phyloP scores from a whole-genome alignment of 2,113 vertebrate species.

The Spermophilus dauricus region DNA sequence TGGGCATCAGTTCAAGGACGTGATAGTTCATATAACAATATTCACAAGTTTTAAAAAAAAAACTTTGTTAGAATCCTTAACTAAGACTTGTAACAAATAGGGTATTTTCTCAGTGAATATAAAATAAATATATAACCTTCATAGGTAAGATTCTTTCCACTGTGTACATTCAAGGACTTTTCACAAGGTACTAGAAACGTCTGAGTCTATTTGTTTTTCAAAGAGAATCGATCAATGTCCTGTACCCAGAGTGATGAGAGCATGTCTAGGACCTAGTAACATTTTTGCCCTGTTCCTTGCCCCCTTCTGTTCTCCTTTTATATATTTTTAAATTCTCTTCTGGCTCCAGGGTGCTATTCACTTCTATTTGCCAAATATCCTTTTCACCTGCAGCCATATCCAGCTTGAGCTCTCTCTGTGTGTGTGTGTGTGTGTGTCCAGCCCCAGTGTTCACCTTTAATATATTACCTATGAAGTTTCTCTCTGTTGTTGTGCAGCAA shows the following conservation, averaged over 20 bases:
- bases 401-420: neutral
- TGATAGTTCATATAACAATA: neutral
- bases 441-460: neutral
- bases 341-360: neutral
- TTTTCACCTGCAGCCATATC: fast-evolving
- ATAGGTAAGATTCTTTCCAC: neutral
- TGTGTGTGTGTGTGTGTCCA: neutral
- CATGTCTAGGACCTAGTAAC: fast-evolving
- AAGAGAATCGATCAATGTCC: neutral
- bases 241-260: neutral
- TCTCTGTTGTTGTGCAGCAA: neutral
- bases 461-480: neutral
- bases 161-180: neutral
- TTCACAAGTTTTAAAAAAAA: neutral
- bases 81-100: neutral
- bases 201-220: neutral
- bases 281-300: neutral
- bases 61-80: neutral
- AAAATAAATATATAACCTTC: neutral
- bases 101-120: neutral
- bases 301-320: neutral
- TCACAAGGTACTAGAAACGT: neutral
- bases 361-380: neutral
- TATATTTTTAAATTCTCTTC: neutral
- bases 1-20: neutral